Evolutionary conservation across 2,797 vertebrate species (phyloP).

Genomic region (Fistularia tabacaria): DNA sequence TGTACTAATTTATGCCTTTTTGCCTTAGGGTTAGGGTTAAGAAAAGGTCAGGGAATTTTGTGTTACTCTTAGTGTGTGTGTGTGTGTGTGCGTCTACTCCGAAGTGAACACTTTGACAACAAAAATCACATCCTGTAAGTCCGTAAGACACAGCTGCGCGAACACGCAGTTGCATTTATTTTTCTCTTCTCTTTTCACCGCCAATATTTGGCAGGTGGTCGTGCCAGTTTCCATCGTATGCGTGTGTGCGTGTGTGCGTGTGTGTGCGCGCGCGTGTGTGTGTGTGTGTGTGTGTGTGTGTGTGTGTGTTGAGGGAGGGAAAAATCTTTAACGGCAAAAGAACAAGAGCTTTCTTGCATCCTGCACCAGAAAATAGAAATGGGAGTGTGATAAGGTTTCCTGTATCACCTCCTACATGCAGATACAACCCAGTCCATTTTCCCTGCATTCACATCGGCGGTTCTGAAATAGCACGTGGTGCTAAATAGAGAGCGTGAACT

Average conservation of each 20-base stretch:
- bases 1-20: too few species aligned
- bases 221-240: conserved; percentile 39
- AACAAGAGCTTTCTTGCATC: conserved; percentile 59
- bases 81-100: too few species aligned
- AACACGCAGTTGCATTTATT: conserved; percentile 34
- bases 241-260: too few species aligned
- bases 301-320: too few species aligned
- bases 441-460: conserved; percentile 25
- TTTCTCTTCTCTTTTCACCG: conserved; percentile 24
- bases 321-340: conserved; percentile 64
- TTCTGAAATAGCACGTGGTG: too few species aligned
- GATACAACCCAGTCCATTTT: conserved; percentile 41
- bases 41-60: too few species aligned
- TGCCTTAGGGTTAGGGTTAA: too few species aligned
- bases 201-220: conserved; percentile 61
- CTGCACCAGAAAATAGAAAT: conserved; percentile 54
- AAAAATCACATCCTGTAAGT: conserved; percentile 2
- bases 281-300: too few species aligned
- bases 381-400: conserved; percentile 56
- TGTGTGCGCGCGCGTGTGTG: too few species aligned
- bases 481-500: too few species aligned
- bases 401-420: conserved; percentile 50
- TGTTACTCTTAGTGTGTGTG: too few species aligned
- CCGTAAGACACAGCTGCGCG: neutral
- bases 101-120: conserved; percentile 7